Percentiles rank a stretch among this genome's conserved stretches.
phyloP scores from a whole-genome alignment of 2,888 invertebrate species.

The Nyleta sp. region DNA sequence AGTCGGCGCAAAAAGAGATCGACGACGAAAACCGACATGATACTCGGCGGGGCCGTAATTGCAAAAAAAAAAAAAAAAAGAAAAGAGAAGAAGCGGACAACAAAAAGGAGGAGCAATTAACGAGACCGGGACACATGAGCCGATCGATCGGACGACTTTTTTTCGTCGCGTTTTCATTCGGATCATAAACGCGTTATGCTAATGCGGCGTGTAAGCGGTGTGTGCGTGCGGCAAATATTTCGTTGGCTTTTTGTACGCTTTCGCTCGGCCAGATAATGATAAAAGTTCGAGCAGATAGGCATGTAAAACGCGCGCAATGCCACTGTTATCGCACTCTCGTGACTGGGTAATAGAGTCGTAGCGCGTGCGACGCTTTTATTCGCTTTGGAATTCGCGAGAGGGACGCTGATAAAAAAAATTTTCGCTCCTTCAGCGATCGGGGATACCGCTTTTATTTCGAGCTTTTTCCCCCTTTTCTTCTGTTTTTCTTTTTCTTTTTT shows the following conservation, averaged over 20 bases:
- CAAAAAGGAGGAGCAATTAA: slow-evolving; percentile 25
- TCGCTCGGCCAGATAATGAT: slow-evolving; percentile 44
- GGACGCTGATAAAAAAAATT: slow-evolving; percentile 10
- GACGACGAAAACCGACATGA: slow-evolving; percentile 11
- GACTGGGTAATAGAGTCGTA: slow-evolving; percentile 58
- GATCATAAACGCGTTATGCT: slow-evolving; percentile 62
- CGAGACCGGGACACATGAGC: slow-evolving; percentile 26
- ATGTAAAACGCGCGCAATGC: slow-evolving; percentile 59
- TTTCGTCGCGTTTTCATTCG: slow-evolving; percentile 17
- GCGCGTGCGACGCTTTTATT: slow-evolving; percentile 58
- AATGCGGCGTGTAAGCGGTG: slow-evolving; percentile 44
- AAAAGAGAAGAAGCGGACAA: not conserved
- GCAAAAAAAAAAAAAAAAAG: slow-evolving; percentile 14
- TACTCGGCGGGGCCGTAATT: slow-evolving; percentile 14
- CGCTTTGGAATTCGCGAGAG: slow-evolving; percentile 39
- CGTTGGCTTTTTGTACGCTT: slow-evolving; percentile 14
- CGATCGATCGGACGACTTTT: slow-evolving; percentile 44
- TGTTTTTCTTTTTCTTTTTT: not conserved
- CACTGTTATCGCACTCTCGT: slow-evolving; percentile 56
- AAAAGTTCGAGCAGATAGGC: slow-evolving; percentile 52
- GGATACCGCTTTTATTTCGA: no score
- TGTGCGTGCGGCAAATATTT: slow-evolving; percentile 47
- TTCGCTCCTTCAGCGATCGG: slow-evolving; percentile 2
- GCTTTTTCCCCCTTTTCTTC: not conserved
- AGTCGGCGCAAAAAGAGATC: slow-evolving; percentile 23